phyloP scores from a whole-genome alignment of 2,888 invertebrate genomes.

The Agelastica alni region DNA sequence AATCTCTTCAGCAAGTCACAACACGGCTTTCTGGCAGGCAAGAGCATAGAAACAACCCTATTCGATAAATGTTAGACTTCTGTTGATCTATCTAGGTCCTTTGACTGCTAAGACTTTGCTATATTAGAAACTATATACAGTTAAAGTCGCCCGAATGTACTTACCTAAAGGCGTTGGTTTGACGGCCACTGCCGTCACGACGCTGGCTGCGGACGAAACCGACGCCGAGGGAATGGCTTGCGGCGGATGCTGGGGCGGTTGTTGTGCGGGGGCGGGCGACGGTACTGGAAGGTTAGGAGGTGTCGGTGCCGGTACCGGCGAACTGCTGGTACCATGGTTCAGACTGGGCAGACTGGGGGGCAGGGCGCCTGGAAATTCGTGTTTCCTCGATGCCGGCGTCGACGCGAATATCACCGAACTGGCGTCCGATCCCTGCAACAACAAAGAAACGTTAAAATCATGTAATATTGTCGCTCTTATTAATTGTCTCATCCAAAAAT shows the following conservation, averaged over 20 bases:
- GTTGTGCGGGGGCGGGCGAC: conserved; percentile 70
- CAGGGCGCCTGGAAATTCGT: conserved; percentile 64
- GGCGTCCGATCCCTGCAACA: conserved; percentile 73
- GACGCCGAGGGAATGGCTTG: conserved; percentile 48
- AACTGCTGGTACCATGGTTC: conserved; percentile 67
- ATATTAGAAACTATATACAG: too few relatives aligned
- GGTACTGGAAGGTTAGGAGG: conserved; percentile 68
- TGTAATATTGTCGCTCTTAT: too few relatives aligned
- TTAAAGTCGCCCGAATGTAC: too few relatives aligned
- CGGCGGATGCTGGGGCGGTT: conserved; percentile 69
- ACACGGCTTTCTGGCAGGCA: too few relatives aligned
- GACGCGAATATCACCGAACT: conserved; percentile 63
- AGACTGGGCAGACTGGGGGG: conserved; percentile 62
- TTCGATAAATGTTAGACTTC: too few relatives aligned
- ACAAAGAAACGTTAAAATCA: conserved; percentile 27
- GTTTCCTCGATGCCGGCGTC: conserved; percentile 70
- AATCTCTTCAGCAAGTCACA: too few relatives aligned
- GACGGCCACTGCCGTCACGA: conserved; percentile 34
- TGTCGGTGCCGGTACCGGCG: conserved; percentile 60
- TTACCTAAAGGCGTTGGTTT: conserved; percentile 29
- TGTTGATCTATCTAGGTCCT: too few relatives aligned
- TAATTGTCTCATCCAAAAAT: too few relatives aligned
- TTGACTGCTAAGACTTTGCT: too few relatives aligned
- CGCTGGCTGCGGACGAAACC: conserved; percentile 41
- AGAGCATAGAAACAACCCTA: too few relatives aligned